Percentiles rank a stretch among this genome's conserved stretches.
Evolutionary conservation across 1,140 invertebrate genomes (phyloP).

Genomic region (Aradophagus sp.): DNA sequence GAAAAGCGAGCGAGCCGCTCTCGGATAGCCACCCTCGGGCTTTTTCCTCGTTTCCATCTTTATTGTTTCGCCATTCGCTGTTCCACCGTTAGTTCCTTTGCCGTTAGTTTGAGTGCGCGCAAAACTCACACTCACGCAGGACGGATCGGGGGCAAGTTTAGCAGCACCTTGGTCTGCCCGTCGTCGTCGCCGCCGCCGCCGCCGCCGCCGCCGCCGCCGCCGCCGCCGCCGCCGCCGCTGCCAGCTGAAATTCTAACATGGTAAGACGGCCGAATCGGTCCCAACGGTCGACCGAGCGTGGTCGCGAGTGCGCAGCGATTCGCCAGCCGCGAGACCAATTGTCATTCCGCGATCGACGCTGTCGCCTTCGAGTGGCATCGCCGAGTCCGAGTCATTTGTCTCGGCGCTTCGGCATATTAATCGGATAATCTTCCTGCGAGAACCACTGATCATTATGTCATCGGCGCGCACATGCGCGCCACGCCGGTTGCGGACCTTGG

Average conservation of each 20-base stretch:
- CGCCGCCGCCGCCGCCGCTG: conserved; percentile 7
- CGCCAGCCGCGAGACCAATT: too few relatives aligned
- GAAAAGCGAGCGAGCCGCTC: conserved; percentile 12
- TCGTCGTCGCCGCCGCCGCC: neutral
- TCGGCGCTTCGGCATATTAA: too few relatives aligned
- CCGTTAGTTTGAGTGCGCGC: conserved; percentile 25
- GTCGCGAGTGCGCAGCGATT: too few relatives aligned
- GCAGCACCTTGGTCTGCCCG: conserved; percentile 17
- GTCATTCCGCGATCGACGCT: too few relatives aligned
- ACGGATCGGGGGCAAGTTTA: conserved; percentile 31
- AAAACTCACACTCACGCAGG: neutral
- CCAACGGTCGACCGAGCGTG: too few relatives aligned
- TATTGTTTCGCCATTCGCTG: conserved; percentile 3
- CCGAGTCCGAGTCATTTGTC: too few relatives aligned
- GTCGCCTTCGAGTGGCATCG: too few relatives aligned
- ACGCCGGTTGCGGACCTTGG: conserved; percentile 54
- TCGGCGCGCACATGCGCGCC: conserved; percentile 56
- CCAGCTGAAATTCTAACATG: conserved; percentile 30
- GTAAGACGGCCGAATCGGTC: too few relatives aligned
- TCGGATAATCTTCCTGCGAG: conserved; percentile 23
- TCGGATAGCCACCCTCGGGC: conserved; percentile 13
- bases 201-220: neutral
- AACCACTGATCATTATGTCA: conserved; percentile 56
- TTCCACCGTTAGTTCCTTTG: conserved; percentile 2
- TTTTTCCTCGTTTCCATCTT: conserved; percentile 25